Base-by-base conservation (phyloP, 2,797 vertebrate species). In the Pipistrellus pipistrellus region DNA sequence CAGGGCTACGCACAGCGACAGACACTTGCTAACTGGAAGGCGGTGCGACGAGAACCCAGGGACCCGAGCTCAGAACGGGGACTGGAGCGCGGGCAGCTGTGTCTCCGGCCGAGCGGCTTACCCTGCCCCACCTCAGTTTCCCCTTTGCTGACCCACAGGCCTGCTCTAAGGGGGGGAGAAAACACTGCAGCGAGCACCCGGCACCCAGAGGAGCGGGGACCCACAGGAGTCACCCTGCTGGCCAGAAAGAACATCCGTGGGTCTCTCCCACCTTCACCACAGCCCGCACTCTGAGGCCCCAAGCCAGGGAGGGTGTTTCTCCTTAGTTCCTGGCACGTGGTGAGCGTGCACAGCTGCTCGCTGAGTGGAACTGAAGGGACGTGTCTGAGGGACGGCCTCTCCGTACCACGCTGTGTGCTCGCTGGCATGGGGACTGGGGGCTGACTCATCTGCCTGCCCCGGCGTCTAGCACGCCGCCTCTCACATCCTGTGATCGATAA, bases 41-140 rank as follows among this genome's bases (percentile, higher is more conserved):
- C 0, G 0, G 21, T 8, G 1, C 1, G 8, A 12, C 0, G 0
- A 4, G 25, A 3, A 5, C 4, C 1, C 14, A 2, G 8, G 27
- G 72, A 2, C 23, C 1, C 0, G 0, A 66, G 57, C 27, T 2
- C 7, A 32, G 71, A 30, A 6, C 3, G 0, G 1, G 9, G 35
- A 1, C 41, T 21, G 0, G 48, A 1, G 2, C 13, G 17, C 18
- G 1, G 1, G 0, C 66, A 48, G 68, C 81, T 3, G 30, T 10
- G 62, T 6, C 23, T 10, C 35, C 46, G n/a, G 76, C 38, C 27
- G 12, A 53, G 71, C 1, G 15, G 9, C 20, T 9, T 4, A 8
- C 6, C 7, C 2, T 11, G n/a, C 48, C 46, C 38, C 17, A 1
- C 2, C 38, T 38, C 38, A 2, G 64, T 7, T 3, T 13, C 38